Evolutionary conservation across 2,797 vertebrate genomes (phyloP).

Genomic region (Pelochelys cantorii): DNA sequence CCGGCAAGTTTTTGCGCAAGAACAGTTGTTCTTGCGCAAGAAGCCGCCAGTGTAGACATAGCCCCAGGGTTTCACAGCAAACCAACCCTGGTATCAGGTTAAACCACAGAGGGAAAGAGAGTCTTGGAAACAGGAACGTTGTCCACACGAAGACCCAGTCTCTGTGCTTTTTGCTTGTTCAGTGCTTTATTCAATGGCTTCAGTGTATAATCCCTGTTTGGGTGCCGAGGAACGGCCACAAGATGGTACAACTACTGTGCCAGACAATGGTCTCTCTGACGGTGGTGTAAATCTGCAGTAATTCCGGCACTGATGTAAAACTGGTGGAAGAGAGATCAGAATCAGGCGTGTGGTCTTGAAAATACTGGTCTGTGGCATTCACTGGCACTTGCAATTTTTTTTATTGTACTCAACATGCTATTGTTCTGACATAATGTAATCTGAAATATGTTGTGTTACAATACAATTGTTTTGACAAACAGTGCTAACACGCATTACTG

Average conservation of each 20-base stretch:
- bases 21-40: no score
- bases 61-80: background rate
- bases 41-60: no score
- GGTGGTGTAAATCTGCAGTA: background rate
- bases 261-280: background rate
- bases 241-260: fast-evolving
- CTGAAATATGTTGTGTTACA: fast-evolving
- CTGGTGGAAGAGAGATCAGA: background rate
- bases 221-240: background rate
- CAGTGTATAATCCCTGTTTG: background rate
- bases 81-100: fast-evolving
- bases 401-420: background rate
- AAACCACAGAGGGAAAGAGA: background rate
- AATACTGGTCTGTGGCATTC: background rate
- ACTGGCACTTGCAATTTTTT: background rate
- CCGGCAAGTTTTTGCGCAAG: no score
- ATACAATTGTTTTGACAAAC: constrained; percentile 37
- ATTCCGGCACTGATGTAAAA: background rate
- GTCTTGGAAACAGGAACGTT: background rate
- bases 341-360: background rate
- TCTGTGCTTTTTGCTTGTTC: background rate
- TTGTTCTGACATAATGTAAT: background rate
- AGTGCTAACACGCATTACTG: background rate
- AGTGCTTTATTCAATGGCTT: background rate
- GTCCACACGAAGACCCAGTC: background rate